Percentiles rank a stretch among this genome's conserved stretches.
These are phyloP conservation scores for Colaptes auratus DNA, from an alignment of 2,113 vertebrate species.

Conservation along the genomic window DNA sequence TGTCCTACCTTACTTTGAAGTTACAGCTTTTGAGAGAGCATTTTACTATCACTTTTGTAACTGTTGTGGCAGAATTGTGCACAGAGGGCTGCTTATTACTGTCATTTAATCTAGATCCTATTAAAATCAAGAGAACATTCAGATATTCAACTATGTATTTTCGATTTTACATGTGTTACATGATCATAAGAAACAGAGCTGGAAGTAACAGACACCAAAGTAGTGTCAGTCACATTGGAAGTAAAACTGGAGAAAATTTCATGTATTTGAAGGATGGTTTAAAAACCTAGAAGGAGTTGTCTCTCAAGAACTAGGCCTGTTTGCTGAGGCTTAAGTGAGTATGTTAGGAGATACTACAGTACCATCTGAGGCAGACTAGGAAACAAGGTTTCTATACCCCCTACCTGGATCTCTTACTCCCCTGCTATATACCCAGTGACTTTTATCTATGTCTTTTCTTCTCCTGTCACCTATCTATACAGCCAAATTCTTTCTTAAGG, in stretches of 20 bases:
- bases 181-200: not conserved
- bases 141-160: not conserved
- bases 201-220: not conserved
- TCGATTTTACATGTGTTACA: not conserved
- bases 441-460: not conserved
- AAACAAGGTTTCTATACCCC: not conserved
- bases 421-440: not conserved
- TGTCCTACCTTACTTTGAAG: not conserved
- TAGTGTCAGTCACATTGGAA: not conserved
- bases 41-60: not conserved
- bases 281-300: not conserved
- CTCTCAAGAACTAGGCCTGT: not conserved
- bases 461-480: not conserved
- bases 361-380: not conserved
- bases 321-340: not conserved
- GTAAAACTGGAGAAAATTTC: not conserved
- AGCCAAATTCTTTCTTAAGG: not conserved
- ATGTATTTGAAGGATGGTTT: not conserved
- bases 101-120: not conserved
- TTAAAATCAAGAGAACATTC: constrained; percentile 4
- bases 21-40: not conserved
- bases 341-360: not conserved
- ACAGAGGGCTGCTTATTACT: not conserved
- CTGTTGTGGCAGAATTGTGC: not conserved
- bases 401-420: not conserved